A percentile compares a stretch with the other conserved stretches of the same genome.
Conservation (phyloP, 2,797 vertebrate species). For the Tachyglossus aculeatus region DNA sequence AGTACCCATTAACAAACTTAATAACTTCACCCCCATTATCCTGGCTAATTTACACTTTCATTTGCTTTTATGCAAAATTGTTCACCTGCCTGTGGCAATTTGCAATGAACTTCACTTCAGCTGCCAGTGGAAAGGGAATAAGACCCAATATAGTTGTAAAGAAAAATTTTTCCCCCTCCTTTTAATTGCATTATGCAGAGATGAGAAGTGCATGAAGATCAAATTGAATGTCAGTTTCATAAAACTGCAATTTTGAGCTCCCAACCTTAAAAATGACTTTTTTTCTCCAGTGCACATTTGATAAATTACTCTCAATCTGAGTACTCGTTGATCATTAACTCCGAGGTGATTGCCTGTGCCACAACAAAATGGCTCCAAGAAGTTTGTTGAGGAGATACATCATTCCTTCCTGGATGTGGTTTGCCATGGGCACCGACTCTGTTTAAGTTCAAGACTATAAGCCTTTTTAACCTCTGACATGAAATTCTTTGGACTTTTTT, state of each 20-base stretch:
- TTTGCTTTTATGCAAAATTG: slow-evolving; percentile 8
- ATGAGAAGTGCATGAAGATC: slow-evolving; percentile 22
- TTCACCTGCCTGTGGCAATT: slow-evolving; percentile 7
- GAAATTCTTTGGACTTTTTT: slow-evolving; percentile 67
- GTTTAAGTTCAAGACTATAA: slow-evolving; percentile 67
- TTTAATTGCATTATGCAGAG: slow-evolving; percentile 28
- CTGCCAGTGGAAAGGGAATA: background rate
- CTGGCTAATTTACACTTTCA: background rate
- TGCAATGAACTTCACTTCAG: slow-evolving; percentile 29
- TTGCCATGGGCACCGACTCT: slow-evolving; percentile 55
- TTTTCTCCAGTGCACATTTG: slow-evolving; percentile 31
- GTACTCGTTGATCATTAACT: slow-evolving; percentile 39
- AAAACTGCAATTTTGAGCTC: slow-evolving; percentile 38
- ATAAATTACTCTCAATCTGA: slow-evolving; percentile 31
- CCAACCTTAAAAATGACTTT: slow-evolving; percentile 15
- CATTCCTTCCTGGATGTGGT: slow-evolving; percentile 57
- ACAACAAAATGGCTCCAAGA: slow-evolving; percentile 44
- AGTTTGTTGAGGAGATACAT: slow-evolving; percentile 22
- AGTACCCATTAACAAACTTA: slow-evolving; percentile 17
- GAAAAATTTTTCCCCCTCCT: slow-evolving; percentile 2
- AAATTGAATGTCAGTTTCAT: slow-evolving; percentile 26
- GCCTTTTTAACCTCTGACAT: slow-evolving; percentile 72
- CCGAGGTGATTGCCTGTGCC: slow-evolving; percentile 33
- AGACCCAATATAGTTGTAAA: slow-evolving; percentile 18
- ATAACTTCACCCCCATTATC: background rate